Evolutionary conservation across 2,888 invertebrate species (phyloP).

Genomic region (Mesorhabditis sp.): DNA sequence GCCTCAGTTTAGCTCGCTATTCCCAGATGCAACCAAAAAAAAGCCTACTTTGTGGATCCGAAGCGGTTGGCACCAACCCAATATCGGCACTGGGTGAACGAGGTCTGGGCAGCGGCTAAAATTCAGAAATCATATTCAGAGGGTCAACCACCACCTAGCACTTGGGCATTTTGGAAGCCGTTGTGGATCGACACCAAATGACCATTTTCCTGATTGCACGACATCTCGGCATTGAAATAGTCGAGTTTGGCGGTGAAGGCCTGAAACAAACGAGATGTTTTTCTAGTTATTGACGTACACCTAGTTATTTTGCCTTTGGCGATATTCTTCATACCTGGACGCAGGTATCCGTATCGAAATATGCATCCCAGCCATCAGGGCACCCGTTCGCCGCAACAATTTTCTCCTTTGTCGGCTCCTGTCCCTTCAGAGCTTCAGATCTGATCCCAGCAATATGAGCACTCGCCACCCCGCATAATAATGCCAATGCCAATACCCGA

Average conservation of each 20-base stretch:
- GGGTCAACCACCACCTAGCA: not conserved
- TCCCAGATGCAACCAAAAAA: not conserved
- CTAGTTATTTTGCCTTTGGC: not conserved
- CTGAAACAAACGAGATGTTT: not conserved
- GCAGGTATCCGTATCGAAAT: not conserved
- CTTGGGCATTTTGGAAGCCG: not conserved
- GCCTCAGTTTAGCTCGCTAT: not conserved
- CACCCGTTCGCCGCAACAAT: not conserved
- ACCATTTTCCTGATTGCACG: not conserved
- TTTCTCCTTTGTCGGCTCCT: not conserved
- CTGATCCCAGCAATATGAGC: too few relatives aligned
- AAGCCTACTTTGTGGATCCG: not conserved
- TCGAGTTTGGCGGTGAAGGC: not conserved
- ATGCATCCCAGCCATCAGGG: not conserved
- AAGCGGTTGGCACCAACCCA: slow-evolving; percentile 4
- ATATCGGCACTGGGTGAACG: slow-evolving; percentile 1
- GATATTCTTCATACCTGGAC: not conserved
- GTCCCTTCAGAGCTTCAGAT: too few relatives aligned
- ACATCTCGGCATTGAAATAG: not conserved
- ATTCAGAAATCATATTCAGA: not conserved
- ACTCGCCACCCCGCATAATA: too few relatives aligned
- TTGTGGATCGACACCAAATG: not conserved
- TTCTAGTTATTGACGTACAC: too few relatives aligned
- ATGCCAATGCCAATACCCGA: too few relatives aligned
- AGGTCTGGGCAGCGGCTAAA: not conserved